Conservation (phyloP, 2,113 vertebrate species). For the Hyaena hyaena region DNA sequence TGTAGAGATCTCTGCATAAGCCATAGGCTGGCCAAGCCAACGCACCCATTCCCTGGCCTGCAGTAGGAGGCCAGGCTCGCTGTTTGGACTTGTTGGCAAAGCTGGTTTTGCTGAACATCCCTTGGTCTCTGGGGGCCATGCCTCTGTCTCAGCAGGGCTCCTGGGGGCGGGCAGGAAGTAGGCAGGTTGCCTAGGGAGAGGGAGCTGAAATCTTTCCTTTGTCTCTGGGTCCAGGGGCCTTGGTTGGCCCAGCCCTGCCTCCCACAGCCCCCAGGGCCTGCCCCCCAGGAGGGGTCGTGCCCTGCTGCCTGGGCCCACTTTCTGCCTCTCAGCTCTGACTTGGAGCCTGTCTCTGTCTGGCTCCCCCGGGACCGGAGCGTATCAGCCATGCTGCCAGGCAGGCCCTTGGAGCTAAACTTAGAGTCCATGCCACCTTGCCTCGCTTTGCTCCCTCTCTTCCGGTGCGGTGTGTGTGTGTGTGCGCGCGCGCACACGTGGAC, state of each 20-base stretch:
- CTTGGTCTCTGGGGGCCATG: constrained; percentile 6
- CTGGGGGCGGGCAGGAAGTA: constrained; percentile 71
- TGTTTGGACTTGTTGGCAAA: constrained; percentile 63
- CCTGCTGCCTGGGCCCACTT: constrained; percentile 16
- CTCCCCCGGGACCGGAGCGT: neutral
- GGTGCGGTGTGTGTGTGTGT: neutral
- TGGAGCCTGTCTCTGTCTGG: neutral
- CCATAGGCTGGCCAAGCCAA: neutral
- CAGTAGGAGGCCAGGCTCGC: neutral
- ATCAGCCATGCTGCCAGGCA: neutral
- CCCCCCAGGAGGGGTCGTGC: constrained; percentile 23
- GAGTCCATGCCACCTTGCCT: neutral
- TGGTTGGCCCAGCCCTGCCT: neutral
- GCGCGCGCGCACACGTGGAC: neutral
- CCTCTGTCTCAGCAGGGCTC: constrained; percentile 45
- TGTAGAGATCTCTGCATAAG: neutral
- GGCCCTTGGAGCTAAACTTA: constrained; percentile 53
- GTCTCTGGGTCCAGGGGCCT: constrained; percentile 42
- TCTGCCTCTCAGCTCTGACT: constrained; percentile 14
- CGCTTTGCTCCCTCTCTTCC: neutral
- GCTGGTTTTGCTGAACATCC: neutral
- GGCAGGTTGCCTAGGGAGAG: constrained; percentile 70
- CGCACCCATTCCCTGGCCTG: neutral
- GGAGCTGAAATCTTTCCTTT: constrained; percentile 60
- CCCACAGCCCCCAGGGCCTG: neutral